Base-by-base conservation (phyloP, 2,888 invertebrate species). In the Hedya salicella region DNA sequence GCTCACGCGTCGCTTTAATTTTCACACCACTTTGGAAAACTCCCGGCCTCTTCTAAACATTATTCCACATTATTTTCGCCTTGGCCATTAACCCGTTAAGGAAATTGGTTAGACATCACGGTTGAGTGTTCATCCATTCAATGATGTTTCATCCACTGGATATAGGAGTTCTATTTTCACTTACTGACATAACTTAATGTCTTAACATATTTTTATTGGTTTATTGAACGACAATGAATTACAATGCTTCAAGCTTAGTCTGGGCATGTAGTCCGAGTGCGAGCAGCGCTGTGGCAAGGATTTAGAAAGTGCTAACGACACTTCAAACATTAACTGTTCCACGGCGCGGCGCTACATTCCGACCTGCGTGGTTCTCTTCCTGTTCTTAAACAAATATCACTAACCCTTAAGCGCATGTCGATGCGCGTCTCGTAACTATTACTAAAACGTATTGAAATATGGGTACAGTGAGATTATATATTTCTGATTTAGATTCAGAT, bases 291-390 rank as follows among this genome's bases (percentile, higher is more conserved):
- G 25, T 48, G 59, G 64, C 67, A 81, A 84, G 87, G 85, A 82
- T 84, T 84, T 82, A 81, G 83, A 86, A 81, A 86, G 86, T 79
- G 87, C 83, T 90, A 91, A 91, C 80, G 72, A 83, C 79, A 83
- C 74, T 75, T 76, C 88, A 91, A 91, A 91, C 85, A 90, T 74
- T 75, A 77, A 72, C 79, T 77, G 76, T 79, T 82, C 80, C 80
- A 79, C 78, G 71, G 75, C 77, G 72, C 77, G 77, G 72, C 75
- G 82, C 81, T 83, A 82, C 88, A 88, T 88, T 86, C 87, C 88
- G 69, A 77, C 73, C 80, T 77, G 80, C 30, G 11, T 50, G 57
- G 44, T 80, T 79, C 81, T 78, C 78, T 86, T 89, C 87, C 89
- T 88, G 87, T 84, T 85, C 79, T 80, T 80, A 77, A 78, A 75